phyloP scores from a whole-genome alignment of 2,797 vertebrate genomes.

The Phrynocephalus vlangalii region DNA sequence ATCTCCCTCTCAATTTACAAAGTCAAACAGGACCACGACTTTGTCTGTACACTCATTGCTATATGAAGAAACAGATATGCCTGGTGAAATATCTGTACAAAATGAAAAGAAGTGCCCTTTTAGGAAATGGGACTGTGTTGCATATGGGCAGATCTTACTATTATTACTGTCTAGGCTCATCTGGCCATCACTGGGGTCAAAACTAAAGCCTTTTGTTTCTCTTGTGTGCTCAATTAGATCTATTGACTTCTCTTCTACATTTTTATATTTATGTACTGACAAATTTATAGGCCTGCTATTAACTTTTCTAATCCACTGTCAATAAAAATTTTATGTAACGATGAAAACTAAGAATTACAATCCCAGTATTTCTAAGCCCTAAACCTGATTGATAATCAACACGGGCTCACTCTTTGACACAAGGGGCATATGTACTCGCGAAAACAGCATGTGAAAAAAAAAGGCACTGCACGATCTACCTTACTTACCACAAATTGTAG shows the following conservation, averaged over 20 bases:
- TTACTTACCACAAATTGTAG: conserved; percentile 63
- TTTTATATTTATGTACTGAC: background rate
- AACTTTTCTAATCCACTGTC: background rate
- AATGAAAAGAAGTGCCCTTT: background rate
- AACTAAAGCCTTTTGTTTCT: background rate
- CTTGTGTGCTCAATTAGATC: background rate
- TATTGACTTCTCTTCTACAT: no score
- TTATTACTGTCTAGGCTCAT: background rate
- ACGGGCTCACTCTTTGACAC: background rate
- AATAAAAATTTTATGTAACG: background rate
- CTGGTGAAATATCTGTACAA: background rate
- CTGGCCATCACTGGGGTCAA: background rate
- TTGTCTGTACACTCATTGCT: background rate
- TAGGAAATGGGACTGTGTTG: no score
- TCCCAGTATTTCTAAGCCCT: accelerated
- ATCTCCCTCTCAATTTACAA: background rate
- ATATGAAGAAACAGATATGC: background rate
- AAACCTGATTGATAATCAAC: background rate
- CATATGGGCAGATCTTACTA: background rate
- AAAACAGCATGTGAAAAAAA: accelerated
- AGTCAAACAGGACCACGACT: background rate
- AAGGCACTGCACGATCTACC: conserved; percentile 39
- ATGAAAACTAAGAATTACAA: accelerated
- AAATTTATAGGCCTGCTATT: background rate
- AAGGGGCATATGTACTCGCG: background rate